Conservation (phyloP, 2,797 vertebrate genomes). For the Syncerus caffer region DNA sequence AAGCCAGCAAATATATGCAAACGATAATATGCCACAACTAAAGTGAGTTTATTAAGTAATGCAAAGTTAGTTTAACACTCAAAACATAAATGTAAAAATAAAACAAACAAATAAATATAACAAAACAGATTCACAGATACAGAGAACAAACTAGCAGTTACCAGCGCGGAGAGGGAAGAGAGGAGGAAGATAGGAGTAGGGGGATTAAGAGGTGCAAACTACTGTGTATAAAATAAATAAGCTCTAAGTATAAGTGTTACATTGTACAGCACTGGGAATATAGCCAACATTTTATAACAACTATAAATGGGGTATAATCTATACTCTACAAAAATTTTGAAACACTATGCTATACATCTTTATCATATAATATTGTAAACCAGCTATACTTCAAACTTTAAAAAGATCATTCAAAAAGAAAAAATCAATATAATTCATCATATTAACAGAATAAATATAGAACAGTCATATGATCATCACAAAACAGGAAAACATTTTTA, state of each 20-base stretch:
- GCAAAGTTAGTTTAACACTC: not conserved
- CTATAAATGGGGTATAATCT: not conserved
- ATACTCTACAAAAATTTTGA: not conserved
- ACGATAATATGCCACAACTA: not conserved
- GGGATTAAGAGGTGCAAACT: not conserved
- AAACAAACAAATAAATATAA: not conserved
- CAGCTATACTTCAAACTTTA: not conserved
- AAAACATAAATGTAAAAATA: not conserved
- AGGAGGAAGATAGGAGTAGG: not conserved
- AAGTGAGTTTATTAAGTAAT: not conserved
- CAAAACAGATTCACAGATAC: not conserved
- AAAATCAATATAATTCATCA: not conserved
- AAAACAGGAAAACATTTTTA: constrained; percentile 3
- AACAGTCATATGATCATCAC: not conserved
- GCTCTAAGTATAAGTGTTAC: not conserved
- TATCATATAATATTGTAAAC: not conserved
- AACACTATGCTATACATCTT: not conserved
- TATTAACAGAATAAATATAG: constrained; percentile 5
- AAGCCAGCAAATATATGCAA: not conserved
- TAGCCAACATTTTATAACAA: not conserved
- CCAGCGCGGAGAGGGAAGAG: not conserved
- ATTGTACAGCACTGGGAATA: not conserved
- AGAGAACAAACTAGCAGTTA: not conserved
- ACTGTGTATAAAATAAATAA: not conserved
- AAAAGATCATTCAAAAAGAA: not conserved